These are phyloP conservation scores for Oceanodroma tethys DNA, from an alignment of 2,113 vertebrate species.

Conservation along the genomic window DNA sequence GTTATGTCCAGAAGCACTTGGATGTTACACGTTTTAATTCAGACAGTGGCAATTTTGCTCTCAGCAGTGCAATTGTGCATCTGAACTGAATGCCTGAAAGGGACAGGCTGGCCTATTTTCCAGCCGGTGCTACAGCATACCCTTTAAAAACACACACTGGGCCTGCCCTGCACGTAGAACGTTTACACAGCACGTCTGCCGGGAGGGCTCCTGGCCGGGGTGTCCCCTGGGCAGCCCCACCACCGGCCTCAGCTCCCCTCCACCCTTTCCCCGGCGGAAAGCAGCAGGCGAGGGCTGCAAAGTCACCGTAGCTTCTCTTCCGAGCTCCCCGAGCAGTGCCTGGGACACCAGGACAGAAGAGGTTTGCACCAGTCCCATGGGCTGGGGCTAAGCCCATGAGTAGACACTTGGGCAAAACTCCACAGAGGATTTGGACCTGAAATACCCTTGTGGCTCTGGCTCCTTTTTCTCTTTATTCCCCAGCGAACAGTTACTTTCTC, in stretches of 20 bases:
- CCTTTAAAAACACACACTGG: neutral
- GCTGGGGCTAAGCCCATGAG: neutral
- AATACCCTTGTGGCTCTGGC: neutral
- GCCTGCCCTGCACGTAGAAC: neutral
- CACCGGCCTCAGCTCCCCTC: neutral
- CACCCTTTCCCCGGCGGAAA: fast-evolving
- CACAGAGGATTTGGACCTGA: neutral
- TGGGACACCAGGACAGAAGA: fast-evolving
- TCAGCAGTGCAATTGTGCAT: neutral
- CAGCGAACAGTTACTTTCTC: neutral
- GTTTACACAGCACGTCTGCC: neutral
- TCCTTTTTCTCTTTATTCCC: neutral
- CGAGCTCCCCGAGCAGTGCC: fast-evolving
- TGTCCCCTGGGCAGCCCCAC: neutral
- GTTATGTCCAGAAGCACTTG: neutral
- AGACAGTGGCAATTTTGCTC: neutral
- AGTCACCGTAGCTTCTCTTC: neutral
- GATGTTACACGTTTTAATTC: neutral
- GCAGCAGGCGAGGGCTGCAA: neutral
- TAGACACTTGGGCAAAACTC: neutral
- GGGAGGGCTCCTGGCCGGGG: neutral
- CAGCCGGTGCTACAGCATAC: neutral
- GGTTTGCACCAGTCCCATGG: fast-evolving
- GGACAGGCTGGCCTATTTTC: neutral
- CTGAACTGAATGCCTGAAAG: neutral